A percentile compares a stretch with the other conserved stretches of the same genome.
phyloP scores from a whole-genome alignment of 1,140 invertebrate genomes.

The Mylabris phalerata region DNA sequence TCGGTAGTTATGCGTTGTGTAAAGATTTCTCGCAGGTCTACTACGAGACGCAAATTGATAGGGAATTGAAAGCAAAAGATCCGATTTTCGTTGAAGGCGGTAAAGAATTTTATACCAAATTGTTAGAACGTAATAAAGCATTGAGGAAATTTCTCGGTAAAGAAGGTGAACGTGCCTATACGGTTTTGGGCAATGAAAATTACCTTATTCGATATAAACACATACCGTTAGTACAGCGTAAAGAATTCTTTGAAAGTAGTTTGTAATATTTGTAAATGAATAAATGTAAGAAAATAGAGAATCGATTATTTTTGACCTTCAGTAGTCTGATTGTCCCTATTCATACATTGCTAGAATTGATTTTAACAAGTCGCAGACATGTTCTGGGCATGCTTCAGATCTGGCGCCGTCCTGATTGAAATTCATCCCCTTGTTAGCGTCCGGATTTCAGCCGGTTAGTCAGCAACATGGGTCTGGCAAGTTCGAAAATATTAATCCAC shows the following conservation, averaged over 20 bases:
- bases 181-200: conserved; percentile 61
- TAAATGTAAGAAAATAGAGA: too few species aligned
- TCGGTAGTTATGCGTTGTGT: conserved; percentile 54
- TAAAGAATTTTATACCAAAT: conserved; percentile 66
- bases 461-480: too few species aligned
- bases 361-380: too few species aligned
- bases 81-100: conserved; percentile 61
- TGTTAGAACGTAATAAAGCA: conserved; percentile 64
- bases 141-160: conserved; percentile 56
- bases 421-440: too few species aligned
- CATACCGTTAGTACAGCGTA: conserved; percentile 55
- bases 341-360: too few species aligned
- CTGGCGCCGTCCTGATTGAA: too few species aligned
- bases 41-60: conserved; percentile 57
- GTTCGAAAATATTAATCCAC: too few species aligned
- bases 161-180: conserved; percentile 52
- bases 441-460: too few species aligned
- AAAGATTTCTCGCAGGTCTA: conserved; percentile 55
- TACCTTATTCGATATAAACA: conserved; percentile 55
- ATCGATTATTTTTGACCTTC: too few species aligned
- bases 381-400: too few species aligned
- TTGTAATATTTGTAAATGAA: conserved; percentile 1
- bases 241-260: conserved; percentile 52
- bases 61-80: conserved; percentile 51
- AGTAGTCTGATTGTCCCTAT: too few species aligned